A percentile compares a stretch with the other conserved stretches of the same genome.
Evolutionary conservation across 2,113 vertebrate species (phyloP).

Genomic region (Anthoscopus minutus): DNA sequence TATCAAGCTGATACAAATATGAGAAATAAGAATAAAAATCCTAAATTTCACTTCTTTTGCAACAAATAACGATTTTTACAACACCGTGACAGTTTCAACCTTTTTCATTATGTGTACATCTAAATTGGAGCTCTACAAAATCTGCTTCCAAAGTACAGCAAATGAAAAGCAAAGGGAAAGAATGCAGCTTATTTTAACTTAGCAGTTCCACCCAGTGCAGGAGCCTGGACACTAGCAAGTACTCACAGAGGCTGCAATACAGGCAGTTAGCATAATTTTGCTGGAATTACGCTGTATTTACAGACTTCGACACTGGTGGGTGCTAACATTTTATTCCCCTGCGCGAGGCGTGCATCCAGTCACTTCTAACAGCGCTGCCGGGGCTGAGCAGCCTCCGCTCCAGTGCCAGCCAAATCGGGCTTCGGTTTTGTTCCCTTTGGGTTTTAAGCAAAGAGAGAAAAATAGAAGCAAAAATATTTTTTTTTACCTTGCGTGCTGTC

Average conservation of each 20-base stretch:
- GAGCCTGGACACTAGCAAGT: not conserved
- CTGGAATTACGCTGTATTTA: conserved; percentile 43
- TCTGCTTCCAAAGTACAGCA: not conserved
- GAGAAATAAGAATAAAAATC: not conserved
- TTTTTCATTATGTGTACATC: not conserved
- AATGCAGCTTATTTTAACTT: not conserved
- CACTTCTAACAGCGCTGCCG: not conserved
- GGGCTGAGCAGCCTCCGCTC: conserved; percentile 3
- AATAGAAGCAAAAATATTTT: conserved; percentile 30
- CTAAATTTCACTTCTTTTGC: not conserved
- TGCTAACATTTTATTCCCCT: conserved; percentile 43
- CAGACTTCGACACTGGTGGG: conserved; percentile 37
- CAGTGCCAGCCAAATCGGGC: not conserved
- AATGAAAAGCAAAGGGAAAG: not conserved
- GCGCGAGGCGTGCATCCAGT: conserved; percentile 17
- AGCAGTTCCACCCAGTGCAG: not conserved
- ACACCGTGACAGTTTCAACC: not conserved
- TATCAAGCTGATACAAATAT: not conserved
- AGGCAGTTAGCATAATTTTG: conserved; percentile 25
- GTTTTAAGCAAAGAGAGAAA: conserved; percentile 18
- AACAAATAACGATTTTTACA: not conserved
- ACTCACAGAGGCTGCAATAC: not conserved
- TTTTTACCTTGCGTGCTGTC: conserved; percentile 64
- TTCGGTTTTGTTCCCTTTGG: not conserved
- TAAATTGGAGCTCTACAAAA: not conserved